Conservation (phyloP, 2,888 invertebrate genomes). For the Eretmocerus hayati region DNA sequence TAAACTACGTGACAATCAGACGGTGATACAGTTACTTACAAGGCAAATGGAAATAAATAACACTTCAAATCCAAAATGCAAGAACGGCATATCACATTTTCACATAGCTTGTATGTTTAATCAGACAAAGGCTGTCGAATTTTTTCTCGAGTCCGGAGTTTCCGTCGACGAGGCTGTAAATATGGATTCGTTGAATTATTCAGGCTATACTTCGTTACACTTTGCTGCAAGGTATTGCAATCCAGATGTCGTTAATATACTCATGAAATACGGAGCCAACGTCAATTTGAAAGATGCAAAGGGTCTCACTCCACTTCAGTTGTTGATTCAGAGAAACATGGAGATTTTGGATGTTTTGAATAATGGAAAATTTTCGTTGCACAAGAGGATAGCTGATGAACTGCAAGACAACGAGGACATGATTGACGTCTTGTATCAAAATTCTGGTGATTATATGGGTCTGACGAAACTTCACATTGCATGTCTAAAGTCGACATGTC, state of each 20-base stretch:
- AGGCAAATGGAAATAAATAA: neutral
- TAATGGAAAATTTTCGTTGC: too few species aligned
- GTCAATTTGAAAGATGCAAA: neutral
- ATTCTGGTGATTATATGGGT: neutral
- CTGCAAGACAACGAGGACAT: neutral
- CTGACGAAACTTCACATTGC: neutral
- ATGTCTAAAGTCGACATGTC: neutral
- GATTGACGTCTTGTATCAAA: neutral
- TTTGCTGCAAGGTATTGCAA: slow-evolving; percentile 1
- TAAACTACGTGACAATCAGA: neutral
- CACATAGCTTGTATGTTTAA: slow-evolving; percentile 6
- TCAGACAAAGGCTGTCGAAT: neutral
- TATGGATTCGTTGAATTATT: neutral
- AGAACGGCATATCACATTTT: slow-evolving; percentile 5
- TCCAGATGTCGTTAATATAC: neutral
- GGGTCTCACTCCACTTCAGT: slow-evolving; percentile 1
- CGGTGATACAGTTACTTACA: neutral
- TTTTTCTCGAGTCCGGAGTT: neutral
- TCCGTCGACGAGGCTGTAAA: neutral
- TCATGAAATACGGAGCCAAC: neutral
- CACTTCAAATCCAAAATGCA: neutral
- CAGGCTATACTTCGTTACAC: slow-evolving; percentile 7
- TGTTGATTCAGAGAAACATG: neutral
- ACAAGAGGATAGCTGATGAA: neutral
- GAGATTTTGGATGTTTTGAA: neutral